phyloP scores from a whole-genome alignment of 2,888 invertebrate genomes.

The Thyatira batis region DNA sequence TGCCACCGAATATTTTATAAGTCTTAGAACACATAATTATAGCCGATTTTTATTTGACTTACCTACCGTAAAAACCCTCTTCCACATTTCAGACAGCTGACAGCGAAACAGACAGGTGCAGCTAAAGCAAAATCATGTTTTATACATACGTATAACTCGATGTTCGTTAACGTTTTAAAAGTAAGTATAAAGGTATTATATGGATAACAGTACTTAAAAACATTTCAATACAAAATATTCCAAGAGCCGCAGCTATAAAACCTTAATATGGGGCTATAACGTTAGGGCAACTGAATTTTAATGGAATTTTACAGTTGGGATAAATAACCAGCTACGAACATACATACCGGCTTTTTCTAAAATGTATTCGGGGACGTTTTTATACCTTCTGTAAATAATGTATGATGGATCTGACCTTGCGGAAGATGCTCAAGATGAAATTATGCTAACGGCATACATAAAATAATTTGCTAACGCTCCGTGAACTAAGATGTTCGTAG shows the following conservation, averaged over 20 bases:
- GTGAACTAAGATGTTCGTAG: conserved; percentile 33
- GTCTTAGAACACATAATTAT: not conserved
- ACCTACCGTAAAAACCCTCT: not conserved
- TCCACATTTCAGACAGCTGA: not conserved
- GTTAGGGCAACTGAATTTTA: conserved; percentile 17
- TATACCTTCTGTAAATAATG: not conserved
- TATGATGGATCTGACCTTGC: not conserved
- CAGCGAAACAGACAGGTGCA: not conserved
- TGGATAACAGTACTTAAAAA: not conserved
- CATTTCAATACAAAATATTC: conserved; percentile 1
- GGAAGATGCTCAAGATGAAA: conserved; percentile 16
- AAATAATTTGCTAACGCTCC: conserved; percentile 44
- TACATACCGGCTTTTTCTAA: not conserved
- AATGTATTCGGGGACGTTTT: not conserved
- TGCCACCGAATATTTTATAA: not conserved
- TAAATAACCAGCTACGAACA: not conserved
- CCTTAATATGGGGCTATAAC: not conserved
- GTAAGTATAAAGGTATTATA: too few relatives aligned
- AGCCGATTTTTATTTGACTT: not conserved
- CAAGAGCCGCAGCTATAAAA: conserved; percentile 2
- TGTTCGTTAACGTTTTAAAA: not conserved
- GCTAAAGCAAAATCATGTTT: conserved; percentile 2
- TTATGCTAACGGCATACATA: conserved; percentile 36
- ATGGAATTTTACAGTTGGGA: conserved; percentile 12
- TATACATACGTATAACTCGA: not conserved